Percentiles rank a stretch among this genome's conserved stretches.
Evolutionary conservation across 2,113 vertebrate genomes (phyloP).

Genomic region (Mormyrus lacerda): DNA sequence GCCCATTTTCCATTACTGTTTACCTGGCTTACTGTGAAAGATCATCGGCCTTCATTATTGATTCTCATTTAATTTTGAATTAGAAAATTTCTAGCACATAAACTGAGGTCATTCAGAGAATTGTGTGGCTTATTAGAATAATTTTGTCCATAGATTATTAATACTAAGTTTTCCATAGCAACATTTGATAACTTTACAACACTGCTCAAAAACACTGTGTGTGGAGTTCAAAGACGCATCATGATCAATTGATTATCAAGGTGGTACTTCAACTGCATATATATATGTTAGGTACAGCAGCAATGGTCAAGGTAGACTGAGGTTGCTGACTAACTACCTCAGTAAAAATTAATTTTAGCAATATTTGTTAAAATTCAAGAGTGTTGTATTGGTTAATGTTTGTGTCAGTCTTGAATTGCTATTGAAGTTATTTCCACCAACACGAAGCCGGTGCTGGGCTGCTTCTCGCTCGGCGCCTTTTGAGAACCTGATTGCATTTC

Average conservation of each 20-base stretch:
- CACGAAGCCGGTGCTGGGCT: no score
- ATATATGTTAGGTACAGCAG: no score
- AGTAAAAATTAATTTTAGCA: no score
- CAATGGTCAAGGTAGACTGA: no score
- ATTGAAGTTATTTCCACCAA: no score
- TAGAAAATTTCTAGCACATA: not conserved
- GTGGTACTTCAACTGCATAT: not conserved
- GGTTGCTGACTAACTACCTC: no score
- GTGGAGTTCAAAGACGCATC: not conserved
- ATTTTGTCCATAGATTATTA: not conserved
- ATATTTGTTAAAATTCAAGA: no score
- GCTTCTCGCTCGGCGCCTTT: no score
- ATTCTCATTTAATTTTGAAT: not conserved
- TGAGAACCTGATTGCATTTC: no score
- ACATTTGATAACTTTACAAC: not conserved
- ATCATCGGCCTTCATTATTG: not conserved
- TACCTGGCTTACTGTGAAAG: not conserved
- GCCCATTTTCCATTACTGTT: not conserved
- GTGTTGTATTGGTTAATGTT: no score
- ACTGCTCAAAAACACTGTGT: not conserved
- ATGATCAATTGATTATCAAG: not conserved
- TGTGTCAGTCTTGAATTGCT: no score
- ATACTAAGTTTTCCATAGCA: not conserved
- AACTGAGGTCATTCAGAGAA: not conserved
- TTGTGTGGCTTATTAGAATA: not conserved